Percentiles rank a stretch among this genome's conserved stretches.
These are phyloP conservation scores for Goniozus legneri DNA, from an alignment of 1,140 invertebrate species.

Conservation along the genomic window DNA sequence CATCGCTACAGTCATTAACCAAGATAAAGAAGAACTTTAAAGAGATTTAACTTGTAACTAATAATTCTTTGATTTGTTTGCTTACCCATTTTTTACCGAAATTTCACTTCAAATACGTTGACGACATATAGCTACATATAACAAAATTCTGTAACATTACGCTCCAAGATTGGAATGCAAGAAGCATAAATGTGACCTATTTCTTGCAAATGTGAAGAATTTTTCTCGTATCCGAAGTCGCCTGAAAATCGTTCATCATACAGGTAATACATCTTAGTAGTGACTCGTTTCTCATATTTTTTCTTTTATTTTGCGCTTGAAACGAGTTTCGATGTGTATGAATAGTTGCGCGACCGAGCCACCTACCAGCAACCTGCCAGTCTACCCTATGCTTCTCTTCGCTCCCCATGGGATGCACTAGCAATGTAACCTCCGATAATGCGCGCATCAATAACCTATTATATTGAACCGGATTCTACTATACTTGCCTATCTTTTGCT, in stretches of 20 bases:
- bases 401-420: slow-evolving; percentile 19
- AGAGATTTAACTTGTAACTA: no score
- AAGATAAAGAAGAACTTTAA: no score
- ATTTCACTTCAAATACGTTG: no score
- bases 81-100: no score
- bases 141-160: no score
- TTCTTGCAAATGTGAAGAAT: slow-evolving; percentile 9
- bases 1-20: no score
- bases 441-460: slow-evolving; percentile 49
- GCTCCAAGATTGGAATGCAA: no score
- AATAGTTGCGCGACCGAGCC: no score
- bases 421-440: slow-evolving; percentile 37
- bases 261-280: slow-evolving; percentile 29
- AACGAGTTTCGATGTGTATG: slow-evolving; percentile 28
- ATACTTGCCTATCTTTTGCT: no score
- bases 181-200: slow-evolving; percentile 20
- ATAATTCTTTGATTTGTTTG: no score
- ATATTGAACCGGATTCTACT: slow-evolving; percentile 33
- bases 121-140: no score
- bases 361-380: no score
- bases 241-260: slow-evolving; percentile 42
- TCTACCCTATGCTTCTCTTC: slow-evolving; percentile 18
- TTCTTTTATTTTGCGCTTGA: slow-evolving; percentile 16
- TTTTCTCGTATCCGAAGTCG: slow-evolving; percentile 21
- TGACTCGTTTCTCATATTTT: background rate